Conservation (phyloP, 2,888 invertebrate species). For the Oscheius sp. region DNA sequence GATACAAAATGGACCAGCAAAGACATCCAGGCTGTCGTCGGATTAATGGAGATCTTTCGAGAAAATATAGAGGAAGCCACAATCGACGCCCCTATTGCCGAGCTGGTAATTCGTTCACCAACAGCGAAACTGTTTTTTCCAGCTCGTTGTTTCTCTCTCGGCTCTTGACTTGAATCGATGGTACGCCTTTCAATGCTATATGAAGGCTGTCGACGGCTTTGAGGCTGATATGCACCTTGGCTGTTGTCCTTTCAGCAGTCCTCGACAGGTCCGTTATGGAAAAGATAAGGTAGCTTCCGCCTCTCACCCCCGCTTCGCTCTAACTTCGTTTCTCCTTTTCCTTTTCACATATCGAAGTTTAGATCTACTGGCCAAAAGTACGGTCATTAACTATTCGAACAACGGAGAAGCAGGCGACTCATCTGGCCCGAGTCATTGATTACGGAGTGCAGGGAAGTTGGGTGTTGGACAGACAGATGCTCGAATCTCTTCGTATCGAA, state of each 20-base stretch:
- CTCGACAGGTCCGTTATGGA: slow-evolving; percentile 26
- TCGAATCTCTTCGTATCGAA: slow-evolving; percentile 56
- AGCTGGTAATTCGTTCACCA: too few relatives aligned
- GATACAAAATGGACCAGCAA: slow-evolving; percentile 59
- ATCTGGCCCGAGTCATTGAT: slow-evolving; percentile 64
- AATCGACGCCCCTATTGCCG: slow-evolving; percentile 66
- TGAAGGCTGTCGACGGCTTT: slow-evolving; percentile 60
- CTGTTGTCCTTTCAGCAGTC: slow-evolving; percentile 19
- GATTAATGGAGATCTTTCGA: slow-evolving; percentile 57
- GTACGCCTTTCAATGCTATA: slow-evolving; percentile 68
- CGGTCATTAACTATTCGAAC: slow-evolving; percentile 58
- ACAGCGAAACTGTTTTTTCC: too few relatives aligned
- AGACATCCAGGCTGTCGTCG: slow-evolving; percentile 57
- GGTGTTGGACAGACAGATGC: slow-evolving; percentile 58
- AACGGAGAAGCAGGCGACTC: slow-evolving; percentile 56
- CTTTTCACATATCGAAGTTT: neutral
- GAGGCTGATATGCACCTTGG: slow-evolving; percentile 33
- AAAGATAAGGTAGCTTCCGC: slow-evolving; percentile 1
- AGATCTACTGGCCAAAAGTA: slow-evolving; percentile 65
- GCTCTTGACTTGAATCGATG: slow-evolving; percentile 62
- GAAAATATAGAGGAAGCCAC: slow-evolving; percentile 48
- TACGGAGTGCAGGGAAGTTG: slow-evolving; percentile 65
- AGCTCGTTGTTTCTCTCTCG: slow-evolving; percentile 66
- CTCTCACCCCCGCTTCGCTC: neutral
- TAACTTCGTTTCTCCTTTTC: neutral